Percentiles rank a stretch among this genome's conserved stretches.
Evolutionary conservation across 2,888 invertebrate species (phyloP).

Genomic region (Microchrysa polita): DNA sequence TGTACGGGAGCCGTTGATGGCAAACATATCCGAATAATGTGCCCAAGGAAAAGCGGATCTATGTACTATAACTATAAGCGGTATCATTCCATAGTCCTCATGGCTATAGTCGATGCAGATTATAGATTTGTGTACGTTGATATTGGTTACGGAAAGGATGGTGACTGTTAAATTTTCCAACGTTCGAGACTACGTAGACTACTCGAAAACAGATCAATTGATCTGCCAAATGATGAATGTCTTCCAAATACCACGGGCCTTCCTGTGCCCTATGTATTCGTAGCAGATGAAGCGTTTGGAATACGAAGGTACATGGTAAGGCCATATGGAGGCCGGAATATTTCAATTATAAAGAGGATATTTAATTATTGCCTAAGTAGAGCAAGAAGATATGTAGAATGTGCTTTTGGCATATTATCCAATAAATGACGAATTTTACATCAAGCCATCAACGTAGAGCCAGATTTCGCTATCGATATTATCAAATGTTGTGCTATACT

Average conservation of each 20-base stretch:
- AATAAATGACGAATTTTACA: not conserved
- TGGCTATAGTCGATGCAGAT: too few relatives aligned
- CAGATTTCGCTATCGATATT: not conserved
- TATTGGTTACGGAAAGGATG: too few relatives aligned
- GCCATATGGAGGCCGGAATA: not conserved
- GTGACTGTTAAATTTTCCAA: too few relatives aligned
- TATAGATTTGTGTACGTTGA: too few relatives aligned
- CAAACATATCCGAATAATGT: too few relatives aligned
- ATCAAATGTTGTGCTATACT: not conserved
- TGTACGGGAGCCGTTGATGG: too few relatives aligned
- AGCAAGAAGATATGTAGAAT: not conserved
- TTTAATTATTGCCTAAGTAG: conserved; percentile 2
- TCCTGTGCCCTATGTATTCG: not conserved
- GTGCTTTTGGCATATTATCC: not conserved
- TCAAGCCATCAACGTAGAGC: not conserved
- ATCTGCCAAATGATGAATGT: not conserved
- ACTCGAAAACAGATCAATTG: not conserved
- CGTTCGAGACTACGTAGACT: too few relatives aligned
- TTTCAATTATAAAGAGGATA: not conserved
- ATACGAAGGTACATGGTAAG: not conserved
- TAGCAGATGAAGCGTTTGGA: not conserved
- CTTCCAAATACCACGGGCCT: not conserved
- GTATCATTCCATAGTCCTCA: too few relatives aligned
- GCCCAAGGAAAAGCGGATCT: too few relatives aligned
- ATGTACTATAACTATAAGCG: too few relatives aligned